These are phyloP conservation scores for Phrynosoma blainvillii DNA, from an alignment of 2,113 vertebrate species.

Conservation along the genomic window DNA sequence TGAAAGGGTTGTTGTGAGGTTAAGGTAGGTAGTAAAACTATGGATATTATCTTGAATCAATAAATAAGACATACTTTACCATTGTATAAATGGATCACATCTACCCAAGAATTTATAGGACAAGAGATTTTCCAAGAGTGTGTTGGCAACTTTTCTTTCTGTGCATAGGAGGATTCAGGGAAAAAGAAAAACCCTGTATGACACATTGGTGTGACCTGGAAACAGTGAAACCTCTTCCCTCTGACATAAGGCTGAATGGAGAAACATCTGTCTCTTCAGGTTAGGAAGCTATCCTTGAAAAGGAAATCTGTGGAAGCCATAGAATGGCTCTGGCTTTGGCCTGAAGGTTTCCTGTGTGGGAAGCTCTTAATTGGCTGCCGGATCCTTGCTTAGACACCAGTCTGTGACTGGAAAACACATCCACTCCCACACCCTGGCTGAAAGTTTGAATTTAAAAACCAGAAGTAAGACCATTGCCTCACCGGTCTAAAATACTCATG, in stretches of 20 bases:
- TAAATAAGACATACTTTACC: background rate
- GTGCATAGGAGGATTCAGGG: background rate
- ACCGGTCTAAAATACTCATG: background rate
- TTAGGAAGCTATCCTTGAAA: conserved; percentile 3
- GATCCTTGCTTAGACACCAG: background rate
- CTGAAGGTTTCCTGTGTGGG: conserved; percentile 25
- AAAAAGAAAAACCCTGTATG: background rate
- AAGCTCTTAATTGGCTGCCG: background rate
- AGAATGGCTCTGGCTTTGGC: conserved; percentile 19
- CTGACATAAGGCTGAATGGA: background rate
- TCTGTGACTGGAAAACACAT: conserved; percentile 21
- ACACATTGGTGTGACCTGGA: background rate
- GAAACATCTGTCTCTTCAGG: conserved; percentile 14
- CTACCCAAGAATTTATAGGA: background rate
- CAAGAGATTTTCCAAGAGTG: background rate
- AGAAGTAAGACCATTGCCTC: background rate
- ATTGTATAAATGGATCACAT: background rate
- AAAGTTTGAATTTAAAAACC: conserved; percentile 24
- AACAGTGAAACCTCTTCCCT: background rate
- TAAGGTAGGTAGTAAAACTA: no score
- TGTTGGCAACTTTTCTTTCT: background rate
- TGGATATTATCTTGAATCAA: no score
- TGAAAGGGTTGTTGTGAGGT: background rate
- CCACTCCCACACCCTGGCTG: conserved; percentile 12
- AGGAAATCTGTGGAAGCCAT: conserved; percentile 22